Conservation (phyloP, 2,797 vertebrate genomes). For the Arctocebus calabarensis region DNA sequence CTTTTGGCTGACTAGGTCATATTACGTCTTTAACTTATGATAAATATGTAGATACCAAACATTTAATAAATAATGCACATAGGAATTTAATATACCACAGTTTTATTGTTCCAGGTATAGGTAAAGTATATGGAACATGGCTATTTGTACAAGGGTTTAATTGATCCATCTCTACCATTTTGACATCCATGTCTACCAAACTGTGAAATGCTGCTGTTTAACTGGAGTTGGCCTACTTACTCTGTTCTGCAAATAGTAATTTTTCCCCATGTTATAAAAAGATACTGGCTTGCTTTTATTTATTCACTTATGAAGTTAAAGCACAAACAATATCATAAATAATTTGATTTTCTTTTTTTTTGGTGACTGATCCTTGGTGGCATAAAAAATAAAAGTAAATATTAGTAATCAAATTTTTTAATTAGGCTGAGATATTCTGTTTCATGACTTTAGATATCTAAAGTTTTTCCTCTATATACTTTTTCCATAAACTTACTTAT, state of each 20-base stretch:
- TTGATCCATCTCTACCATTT: constrained; percentile 35
- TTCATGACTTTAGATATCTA: constrained; percentile 54
- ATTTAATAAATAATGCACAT: constrained; percentile 67
- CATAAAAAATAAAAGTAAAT: constrained; percentile 67
- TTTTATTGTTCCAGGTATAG: constrained; percentile 43
- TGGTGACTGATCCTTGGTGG: constrained; percentile 22
- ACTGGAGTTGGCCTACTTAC: constrained; percentile 32
- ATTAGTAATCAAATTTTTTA: constrained; percentile 70
- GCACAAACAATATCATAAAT: constrained; percentile 56
- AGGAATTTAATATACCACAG: constrained; percentile 38
- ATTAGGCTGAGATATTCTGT: constrained; percentile 51
- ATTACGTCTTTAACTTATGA: constrained; percentile 72
- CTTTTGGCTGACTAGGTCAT: constrained; percentile 59
- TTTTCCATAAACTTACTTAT: constrained; percentile 58
- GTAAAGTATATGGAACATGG: constrained; percentile 18
- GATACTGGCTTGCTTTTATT: constrained; percentile 50
- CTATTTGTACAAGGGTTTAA: constrained; percentile 34
- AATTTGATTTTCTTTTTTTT: constrained; percentile 56
- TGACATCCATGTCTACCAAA: constrained; percentile 16
- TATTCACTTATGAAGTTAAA: constrained; percentile 68
- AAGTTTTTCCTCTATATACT: constrained; percentile 52
- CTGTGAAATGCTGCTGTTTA: not conserved
- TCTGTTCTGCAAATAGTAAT: not conserved
- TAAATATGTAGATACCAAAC: constrained; percentile 70
- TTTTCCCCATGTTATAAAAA: constrained; percentile 23